phyloP scores from a whole-genome alignment of 2,888 invertebrate genomes.

The Muscina levida region DNA sequence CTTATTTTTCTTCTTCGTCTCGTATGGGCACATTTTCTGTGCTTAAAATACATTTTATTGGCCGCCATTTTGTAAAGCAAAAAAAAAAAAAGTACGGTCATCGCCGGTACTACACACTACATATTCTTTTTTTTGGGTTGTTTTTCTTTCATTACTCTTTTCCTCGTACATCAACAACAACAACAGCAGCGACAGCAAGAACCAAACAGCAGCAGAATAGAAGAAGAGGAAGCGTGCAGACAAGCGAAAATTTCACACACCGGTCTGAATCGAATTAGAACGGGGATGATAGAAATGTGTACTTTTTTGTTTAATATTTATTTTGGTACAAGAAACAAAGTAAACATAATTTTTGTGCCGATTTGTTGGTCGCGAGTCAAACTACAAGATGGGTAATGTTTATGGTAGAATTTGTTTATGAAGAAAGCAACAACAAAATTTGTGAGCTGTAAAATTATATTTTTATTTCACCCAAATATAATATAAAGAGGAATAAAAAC shows the following conservation, averaged over 20 bases:
- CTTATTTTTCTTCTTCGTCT: slow-evolving; percentile 48
- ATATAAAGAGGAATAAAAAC: too few relatives aligned
- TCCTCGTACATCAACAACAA: slow-evolving; percentile 10
- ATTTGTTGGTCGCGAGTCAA: too few relatives aligned
- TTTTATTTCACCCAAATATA: too few relatives aligned
- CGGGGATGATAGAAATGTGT: too few relatives aligned
- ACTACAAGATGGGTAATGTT: too few relatives aligned
- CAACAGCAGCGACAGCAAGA: slow-evolving; percentile 39
- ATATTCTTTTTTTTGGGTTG: slow-evolving; percentile 44
- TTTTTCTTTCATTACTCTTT: slow-evolving; percentile 43
- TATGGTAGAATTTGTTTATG: too few relatives aligned
- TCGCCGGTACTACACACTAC: slow-evolving; percentile 53
- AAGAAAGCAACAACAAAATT: too few relatives aligned
- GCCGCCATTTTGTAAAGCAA: slow-evolving; percentile 57
- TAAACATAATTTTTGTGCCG: too few relatives aligned
- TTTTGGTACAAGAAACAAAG: too few relatives aligned
- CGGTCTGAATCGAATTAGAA: too few relatives aligned
- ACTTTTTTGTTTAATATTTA: slow-evolving; percentile 7
- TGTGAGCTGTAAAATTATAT: too few relatives aligned
- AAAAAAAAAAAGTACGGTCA: slow-evolving; percentile 55
- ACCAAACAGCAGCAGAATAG: not conserved
- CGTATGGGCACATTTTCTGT: slow-evolving; percentile 59
- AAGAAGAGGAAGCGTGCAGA: slow-evolving; percentile 2
- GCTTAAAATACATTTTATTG: slow-evolving; percentile 63
- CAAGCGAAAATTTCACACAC: slow-evolving; percentile 37